Evolutionary conservation across 2,888 invertebrate genomes (phyloP).

Genomic region (Epinotia brunnichana): DNA sequence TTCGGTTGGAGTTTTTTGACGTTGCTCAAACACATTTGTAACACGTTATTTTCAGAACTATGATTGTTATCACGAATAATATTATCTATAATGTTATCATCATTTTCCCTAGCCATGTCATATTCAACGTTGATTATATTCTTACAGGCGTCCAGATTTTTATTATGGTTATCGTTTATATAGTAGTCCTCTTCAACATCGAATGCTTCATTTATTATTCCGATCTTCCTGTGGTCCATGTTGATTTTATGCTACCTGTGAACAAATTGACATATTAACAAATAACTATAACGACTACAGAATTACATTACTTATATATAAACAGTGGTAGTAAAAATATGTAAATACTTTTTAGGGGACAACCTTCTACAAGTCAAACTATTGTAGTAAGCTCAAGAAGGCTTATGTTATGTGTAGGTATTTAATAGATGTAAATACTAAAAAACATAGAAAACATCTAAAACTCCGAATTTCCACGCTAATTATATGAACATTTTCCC

Average conservation of each 20-base stretch:
- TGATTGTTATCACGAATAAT: background rate
- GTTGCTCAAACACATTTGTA: background rate
- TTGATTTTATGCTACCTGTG: background rate
- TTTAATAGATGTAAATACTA: too few species aligned
- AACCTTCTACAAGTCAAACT: too few species aligned
- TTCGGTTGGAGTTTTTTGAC: background rate
- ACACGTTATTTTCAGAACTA: background rate
- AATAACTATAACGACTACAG: too few species aligned
- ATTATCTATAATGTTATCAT: background rate
- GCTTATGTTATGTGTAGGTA: too few species aligned
- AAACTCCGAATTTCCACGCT: too few species aligned
- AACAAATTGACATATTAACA: background rate
- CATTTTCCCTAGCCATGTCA: background rate
- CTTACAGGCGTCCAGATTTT: background rate
- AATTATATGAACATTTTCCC: too few species aligned
- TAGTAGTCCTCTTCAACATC: conserved; percentile 4
- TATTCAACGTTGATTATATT: background rate
- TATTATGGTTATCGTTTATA: background rate
- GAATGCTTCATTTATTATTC: conserved; percentile 19
- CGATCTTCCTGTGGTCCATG: background rate
- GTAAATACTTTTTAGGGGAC: too few species aligned
- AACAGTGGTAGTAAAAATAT: too few species aligned
- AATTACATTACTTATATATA: too few species aligned
- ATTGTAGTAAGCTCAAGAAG: too few species aligned
- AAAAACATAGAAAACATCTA: too few species aligned